Conservation (phyloP, 2,113 vertebrate genomes). For the Pachycephala philippinensis region DNA sequence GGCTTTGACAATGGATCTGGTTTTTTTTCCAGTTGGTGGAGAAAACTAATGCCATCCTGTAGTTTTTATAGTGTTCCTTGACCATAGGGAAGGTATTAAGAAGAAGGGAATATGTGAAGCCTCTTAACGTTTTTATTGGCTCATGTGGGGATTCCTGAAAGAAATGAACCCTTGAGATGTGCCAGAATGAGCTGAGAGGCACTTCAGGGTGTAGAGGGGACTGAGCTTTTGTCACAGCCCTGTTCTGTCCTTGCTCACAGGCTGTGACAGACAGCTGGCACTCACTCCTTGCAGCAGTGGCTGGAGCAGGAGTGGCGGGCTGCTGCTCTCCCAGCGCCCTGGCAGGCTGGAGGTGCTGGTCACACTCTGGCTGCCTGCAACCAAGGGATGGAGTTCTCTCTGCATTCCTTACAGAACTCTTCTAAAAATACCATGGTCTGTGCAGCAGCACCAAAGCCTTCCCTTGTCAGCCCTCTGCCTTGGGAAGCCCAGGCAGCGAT, state of each 20-base stretch:
- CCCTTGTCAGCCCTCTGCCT: too few relatives aligned
- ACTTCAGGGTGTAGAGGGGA: background rate
- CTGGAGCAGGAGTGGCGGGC: background rate
- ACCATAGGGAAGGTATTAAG: background rate
- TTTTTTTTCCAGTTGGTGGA: background rate
- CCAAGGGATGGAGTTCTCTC: background rate
- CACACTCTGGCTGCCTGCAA: background rate
- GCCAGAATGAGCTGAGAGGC: background rate
- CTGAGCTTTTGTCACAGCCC: background rate
- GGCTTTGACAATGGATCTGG: background rate
- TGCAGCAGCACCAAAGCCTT: background rate
- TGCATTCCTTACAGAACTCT: background rate
- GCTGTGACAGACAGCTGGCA: background rate
- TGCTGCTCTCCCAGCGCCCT: background rate
- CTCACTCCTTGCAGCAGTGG: background rate
- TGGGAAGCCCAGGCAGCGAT: accelerated
- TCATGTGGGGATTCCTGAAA: background rate
- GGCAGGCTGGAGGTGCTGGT: background rate
- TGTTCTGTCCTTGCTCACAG: background rate
- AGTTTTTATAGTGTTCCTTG: background rate
- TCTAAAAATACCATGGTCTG: background rate
- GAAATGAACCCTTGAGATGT: background rate
- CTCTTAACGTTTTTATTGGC: background rate
- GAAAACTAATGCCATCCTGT: background rate
- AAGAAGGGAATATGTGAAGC: background rate